Evolutionary conservation across 2,888 invertebrate species (phyloP).

Genomic region (Thecophora atra): DNA sequence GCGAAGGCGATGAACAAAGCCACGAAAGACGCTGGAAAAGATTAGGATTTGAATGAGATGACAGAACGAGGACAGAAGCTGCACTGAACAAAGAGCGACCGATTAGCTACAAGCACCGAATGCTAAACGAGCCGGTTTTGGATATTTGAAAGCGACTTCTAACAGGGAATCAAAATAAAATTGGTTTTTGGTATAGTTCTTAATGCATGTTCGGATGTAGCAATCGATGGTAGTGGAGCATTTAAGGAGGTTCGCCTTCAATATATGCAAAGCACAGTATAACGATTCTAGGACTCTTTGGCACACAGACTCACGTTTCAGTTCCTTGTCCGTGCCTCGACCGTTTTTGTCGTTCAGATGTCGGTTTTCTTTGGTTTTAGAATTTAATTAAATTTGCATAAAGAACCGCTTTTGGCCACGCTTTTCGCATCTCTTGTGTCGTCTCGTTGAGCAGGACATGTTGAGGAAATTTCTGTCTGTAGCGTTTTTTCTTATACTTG

Average conservation of each 20-base stretch:
- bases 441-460: conserved; percentile 28
- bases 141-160: no score
- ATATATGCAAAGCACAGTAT: no score
- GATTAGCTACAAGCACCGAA: neutral
- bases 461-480: conserved; percentile 11
- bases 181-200: no score
- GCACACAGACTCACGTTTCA: neutral
- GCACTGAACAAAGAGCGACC: neutral
- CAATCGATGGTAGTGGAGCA: no score
- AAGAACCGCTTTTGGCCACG: conserved; percentile 10
- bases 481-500: conserved; percentile 23
- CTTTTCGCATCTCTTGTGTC: neutral
- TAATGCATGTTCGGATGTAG: no score
- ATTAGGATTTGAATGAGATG: neutral
- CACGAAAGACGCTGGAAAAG: neutral
- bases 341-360: neutral
- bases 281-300: neutral
- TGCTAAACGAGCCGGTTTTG: neutral
- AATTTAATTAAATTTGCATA: conserved; percentile 33
- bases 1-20: neutral
- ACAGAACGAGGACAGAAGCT: neutral
- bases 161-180: no score
- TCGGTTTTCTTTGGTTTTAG: neutral
- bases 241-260: no score
- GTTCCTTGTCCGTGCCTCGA: neutral